These are phyloP conservation scores for Elephantulus edwardii DNA, from an alignment of 2,113 vertebrate genomes.

Conservation along the genomic window DNA sequence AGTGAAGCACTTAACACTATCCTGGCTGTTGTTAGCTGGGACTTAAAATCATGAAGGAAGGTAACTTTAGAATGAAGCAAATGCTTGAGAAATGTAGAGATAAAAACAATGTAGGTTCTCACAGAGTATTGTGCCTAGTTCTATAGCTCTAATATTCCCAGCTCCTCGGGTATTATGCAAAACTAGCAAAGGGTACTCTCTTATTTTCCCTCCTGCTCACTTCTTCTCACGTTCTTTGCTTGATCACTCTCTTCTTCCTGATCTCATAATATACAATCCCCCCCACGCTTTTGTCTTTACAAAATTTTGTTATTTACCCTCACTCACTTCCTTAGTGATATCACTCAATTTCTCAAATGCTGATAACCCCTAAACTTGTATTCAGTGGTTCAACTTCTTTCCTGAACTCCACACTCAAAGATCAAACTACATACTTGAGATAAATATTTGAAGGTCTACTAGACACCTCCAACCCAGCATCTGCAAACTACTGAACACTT, in stretches of 20 bases:
- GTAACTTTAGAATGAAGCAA: slow-evolving; percentile 17
- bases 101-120: not conserved
- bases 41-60: slow-evolving; percentile 7
- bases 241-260: not conserved
- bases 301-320: not conserved
- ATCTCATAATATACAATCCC: not conserved
- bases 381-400: too few relatives aligned
- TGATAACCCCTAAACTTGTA: not conserved
- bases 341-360: not conserved
- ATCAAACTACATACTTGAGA: too few relatives aligned
- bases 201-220: not conserved
- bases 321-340: not conserved
- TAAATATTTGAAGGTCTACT: too few relatives aligned
- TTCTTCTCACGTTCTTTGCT: not conserved
- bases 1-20: not conserved
- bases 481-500: not conserved
- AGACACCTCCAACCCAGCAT: not conserved
- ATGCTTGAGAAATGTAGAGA: not conserved
- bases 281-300: not conserved
- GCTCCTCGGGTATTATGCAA: not conserved
- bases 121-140: not conserved
- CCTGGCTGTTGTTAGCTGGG: not conserved
- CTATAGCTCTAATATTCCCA: not conserved
- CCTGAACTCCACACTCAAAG: too few relatives aligned
- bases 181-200: not conserved